Evolutionary conservation across 2,888 invertebrate species (phyloP).

Genomic region (Microctonus hyperodae): DNA sequence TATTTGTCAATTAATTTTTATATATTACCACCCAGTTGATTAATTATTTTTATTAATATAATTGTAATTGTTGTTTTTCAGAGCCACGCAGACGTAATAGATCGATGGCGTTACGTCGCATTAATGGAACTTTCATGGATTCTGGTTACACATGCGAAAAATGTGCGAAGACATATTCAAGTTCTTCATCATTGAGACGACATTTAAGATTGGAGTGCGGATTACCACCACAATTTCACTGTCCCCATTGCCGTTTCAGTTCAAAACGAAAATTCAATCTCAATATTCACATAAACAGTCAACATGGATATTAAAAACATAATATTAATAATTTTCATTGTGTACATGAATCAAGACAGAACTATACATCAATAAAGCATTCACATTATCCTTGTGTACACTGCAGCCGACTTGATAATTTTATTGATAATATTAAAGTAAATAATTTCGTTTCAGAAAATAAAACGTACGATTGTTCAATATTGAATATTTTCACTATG

Average conservation of each 20-base stretch:
- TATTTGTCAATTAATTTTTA: slow-evolving; percentile 47
- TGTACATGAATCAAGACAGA: background rate
- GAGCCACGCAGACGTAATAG: slow-evolving; percentile 16
- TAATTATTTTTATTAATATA: slow-evolving; percentile 7
- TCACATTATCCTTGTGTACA: background rate
- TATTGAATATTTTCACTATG: too few species aligned
- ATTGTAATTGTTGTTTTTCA: slow-evolving; percentile 23
- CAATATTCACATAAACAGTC: slow-evolving; percentile 46
- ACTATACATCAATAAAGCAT: background rate
- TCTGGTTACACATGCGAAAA: slow-evolving; percentile 61
- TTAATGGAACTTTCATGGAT: slow-evolving; percentile 13
- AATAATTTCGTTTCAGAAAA: background rate
- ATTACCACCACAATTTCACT: slow-evolving; percentile 58
- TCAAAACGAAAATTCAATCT: slow-evolving; percentile 60
- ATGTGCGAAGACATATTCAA: slow-evolving; percentile 68
- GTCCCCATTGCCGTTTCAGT: slow-evolving; percentile 58
- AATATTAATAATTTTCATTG: background rate
- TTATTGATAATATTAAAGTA: too few species aligned
- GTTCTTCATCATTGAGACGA: slow-evolving; percentile 65
- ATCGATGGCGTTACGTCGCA: background rate
- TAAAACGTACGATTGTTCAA: too few species aligned
- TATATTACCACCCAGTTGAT: slow-evolving; percentile 32
- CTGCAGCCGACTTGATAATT: background rate
- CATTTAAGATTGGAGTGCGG: slow-evolving; percentile 62
- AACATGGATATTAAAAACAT: slow-evolving; percentile 19